Evolutionary conservation across 1,140 invertebrate genomes (phyloP), one percentile per base, ranked within the genome.

Genomic region (Aphelenchoides fujianensis): DNA sequence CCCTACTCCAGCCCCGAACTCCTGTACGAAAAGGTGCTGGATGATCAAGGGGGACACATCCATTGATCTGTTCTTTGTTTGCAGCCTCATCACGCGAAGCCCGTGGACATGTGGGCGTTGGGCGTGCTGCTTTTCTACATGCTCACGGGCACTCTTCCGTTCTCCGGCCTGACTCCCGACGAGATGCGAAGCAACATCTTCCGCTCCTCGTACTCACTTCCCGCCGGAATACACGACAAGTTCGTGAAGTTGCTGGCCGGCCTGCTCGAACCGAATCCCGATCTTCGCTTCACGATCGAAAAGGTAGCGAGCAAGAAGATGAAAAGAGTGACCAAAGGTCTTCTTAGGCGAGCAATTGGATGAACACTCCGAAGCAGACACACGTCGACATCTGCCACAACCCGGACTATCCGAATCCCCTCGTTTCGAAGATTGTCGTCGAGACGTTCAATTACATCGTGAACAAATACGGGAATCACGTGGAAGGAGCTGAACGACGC

Each of bases 111-210:
- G 0, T 93, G 91, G 91, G 91, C 91, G 0, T 85, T 92, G 70
- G 91, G 91, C 1, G 90, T 92, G 12, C 85, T 92, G 68, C 84
- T 92, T 1, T 92, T 91, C 82, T 92, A 92, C 77, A 90, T 92
- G 87, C 88, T 92, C 7, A 90, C 89, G 27, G 91, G 90, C 0
- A 88, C 88, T 68, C 90, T 92, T 88, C 91, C 91, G 3, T 92
- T 92, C 82, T 19, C 27, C 34, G 63, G 63, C n/a, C 16, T 16
- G 2, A 36, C 63, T 34, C 1, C 36, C 28, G 16, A 36, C 53
- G 63, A 66, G 7, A 12, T 66, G 32, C 16, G 53, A 16, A 37
- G 12, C 16, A 37, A 34, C 32, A 66, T 66, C n/a, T 16, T 12
- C 12, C 36, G 31, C 16, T 12, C 16, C n/a, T 1, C 37, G 12